Percentiles rank a stretch among this genome's conserved stretches.
phyloP scores from a whole-genome alignment of 2,888 invertebrate species.

The Lithophane socia region DNA sequence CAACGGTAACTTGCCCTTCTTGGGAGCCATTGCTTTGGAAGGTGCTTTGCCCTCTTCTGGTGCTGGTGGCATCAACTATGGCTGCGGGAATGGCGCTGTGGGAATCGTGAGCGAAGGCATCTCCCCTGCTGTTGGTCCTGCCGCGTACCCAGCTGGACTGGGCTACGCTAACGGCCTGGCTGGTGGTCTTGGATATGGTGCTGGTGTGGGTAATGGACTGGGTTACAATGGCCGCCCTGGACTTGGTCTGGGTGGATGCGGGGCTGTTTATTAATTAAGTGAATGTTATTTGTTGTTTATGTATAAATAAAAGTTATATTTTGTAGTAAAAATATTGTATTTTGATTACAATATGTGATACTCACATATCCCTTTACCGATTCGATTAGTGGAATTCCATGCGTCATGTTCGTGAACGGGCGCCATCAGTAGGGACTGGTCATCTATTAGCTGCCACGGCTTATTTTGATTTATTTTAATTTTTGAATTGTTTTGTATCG shows the following conservation, averaged over 20 bases:
- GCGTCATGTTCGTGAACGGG: too few relatives aligned
- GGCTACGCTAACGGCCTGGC: constrained; percentile 27
- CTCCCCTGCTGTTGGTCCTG: constrained; percentile 34
- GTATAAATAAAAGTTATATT: constrained; percentile 45
- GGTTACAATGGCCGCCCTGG: constrained; percentile 45
- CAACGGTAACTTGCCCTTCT: constrained; percentile 68
- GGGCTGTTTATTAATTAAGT: constrained; percentile 35
- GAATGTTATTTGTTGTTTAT: constrained; percentile 31
- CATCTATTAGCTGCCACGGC: too few relatives aligned
- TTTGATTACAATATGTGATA: constrained; percentile 16
- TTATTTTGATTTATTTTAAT: too few relatives aligned
- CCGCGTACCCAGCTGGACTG: constrained; percentile 22
- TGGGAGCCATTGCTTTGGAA: constrained; percentile 67
- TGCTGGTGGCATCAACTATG: constrained; percentile 72
- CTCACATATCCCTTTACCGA: too few relatives aligned
- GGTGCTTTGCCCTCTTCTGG: constrained; percentile 71
- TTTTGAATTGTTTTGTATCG: too few relatives aligned
- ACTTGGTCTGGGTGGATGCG: constrained; percentile 34
- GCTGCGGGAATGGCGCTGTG: constrained; percentile 73
- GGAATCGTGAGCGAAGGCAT: constrained; percentile 70
- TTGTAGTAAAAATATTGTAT: constrained; percentile 8
- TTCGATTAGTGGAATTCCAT: too few relatives aligned
- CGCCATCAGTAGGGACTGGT: too few relatives aligned
- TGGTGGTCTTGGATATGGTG: constrained; percentile 33
- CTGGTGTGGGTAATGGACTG: constrained; percentile 32